phyloP scores from a whole-genome alignment of 2,888 invertebrate species.

The Cotesia congregata region DNA sequence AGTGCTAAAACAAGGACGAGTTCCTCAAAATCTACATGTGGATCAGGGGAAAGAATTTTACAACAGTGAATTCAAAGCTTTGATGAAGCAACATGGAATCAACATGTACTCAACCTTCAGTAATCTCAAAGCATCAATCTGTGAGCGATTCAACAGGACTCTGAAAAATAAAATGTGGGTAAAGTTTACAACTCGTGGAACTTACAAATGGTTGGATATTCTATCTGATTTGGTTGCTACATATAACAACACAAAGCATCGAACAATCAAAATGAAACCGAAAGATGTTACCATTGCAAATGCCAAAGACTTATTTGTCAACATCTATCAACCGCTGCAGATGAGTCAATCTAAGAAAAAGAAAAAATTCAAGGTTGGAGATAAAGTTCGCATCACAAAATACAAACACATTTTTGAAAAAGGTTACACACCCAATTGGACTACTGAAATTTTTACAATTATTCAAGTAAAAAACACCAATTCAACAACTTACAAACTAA shows the following conservation, averaged over 20 bases:
- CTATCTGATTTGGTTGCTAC: not conserved
- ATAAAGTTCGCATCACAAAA: not conserved
- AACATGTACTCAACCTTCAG: slow-evolving; percentile 47
- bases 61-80: slow-evolving; percentile 42
- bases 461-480: slow-evolving; percentile 53
- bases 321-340: not conserved
- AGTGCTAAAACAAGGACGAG: slow-evolving; percentile 24
- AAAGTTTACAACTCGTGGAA: not conserved
- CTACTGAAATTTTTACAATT: slow-evolving; percentile 59
- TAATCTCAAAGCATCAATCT: slow-evolving; percentile 51
- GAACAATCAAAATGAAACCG: not conserved
- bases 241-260: not conserved
- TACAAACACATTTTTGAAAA: slow-evolving; percentile 30
- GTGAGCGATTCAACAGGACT: not conserved
- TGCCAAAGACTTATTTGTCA: not conserved
- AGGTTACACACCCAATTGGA: slow-evolving; percentile 54
- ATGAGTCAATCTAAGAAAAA: not conserved
- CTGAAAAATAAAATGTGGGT: not conserved
- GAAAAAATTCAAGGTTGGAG: not conserved
- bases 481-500: slow-evolving; percentile 44
- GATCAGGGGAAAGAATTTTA: slow-evolving; percentile 53
- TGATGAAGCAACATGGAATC: slow-evolving; percentile 40
- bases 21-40: slow-evolving; percentile 47
- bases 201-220: not conserved
- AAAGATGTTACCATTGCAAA: not conserved